phyloP scores from a whole-genome alignment of 2,113 vertebrate genomes.

The Marmota monax region DNA sequence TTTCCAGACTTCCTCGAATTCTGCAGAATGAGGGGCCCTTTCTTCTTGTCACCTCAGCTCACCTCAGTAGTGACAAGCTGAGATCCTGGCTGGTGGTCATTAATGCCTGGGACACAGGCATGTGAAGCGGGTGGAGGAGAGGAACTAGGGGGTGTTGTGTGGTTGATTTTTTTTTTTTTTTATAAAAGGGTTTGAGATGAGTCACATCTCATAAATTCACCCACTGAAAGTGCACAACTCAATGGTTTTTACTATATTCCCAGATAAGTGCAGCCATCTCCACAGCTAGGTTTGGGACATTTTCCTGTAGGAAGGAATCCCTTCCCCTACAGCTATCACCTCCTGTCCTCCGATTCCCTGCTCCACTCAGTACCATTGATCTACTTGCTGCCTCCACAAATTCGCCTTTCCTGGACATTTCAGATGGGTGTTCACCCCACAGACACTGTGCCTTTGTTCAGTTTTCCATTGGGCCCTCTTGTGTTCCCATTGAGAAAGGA shows the following conservation, averaged over 20 bases:
- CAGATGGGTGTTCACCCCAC: neutral
- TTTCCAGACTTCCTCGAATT: neutral
- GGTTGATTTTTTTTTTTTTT: neutral
- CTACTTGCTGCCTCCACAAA: neutral
- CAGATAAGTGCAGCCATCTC: neutral
- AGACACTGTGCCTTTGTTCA: neutral
- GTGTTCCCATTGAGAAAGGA: neutral
- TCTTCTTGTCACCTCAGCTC: neutral
- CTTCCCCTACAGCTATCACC: neutral
- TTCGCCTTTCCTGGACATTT: neutral
- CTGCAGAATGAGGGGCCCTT: rapidly evolving
- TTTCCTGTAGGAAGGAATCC: neutral
- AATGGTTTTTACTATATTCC: neutral
- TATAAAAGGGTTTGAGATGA: neutral
- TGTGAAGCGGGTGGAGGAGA: too few relatives aligned
- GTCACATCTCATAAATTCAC: neutral
- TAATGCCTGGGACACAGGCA: neutral
- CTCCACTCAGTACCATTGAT: neutral
- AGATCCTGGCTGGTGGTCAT: neutral
- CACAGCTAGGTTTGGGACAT: neutral
- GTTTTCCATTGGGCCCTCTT: neutral
- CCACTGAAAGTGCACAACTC: neutral
- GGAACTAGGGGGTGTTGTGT: rapidly evolving
- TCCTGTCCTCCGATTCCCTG: neutral
- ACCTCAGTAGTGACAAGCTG: neutral